Evolutionary conservation across 2,113 vertebrate species (phyloP).

Genomic region (Tychaedon coryphoeus): DNA sequence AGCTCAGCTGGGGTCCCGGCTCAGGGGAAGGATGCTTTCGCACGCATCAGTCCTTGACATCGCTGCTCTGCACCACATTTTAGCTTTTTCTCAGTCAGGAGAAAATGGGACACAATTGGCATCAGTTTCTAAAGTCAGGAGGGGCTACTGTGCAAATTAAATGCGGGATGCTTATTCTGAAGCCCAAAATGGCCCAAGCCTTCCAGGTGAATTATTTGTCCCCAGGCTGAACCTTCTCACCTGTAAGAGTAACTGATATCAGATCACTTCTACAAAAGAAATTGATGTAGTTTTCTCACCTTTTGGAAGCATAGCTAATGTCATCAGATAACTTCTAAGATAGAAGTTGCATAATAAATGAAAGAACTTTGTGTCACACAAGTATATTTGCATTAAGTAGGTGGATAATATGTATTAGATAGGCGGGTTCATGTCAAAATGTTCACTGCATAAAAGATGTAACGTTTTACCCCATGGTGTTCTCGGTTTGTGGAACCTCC

Average conservation of each 20-base stretch:
- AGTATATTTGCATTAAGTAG: neutral
- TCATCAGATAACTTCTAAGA: neutral
- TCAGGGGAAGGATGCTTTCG: fast-evolving
- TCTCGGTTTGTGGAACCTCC: neutral
- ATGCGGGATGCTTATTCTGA: neutral
- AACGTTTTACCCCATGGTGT: neutral
- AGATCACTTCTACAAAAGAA: neutral
- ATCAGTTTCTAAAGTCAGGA: neutral
- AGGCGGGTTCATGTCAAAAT: neutral
- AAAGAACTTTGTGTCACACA: neutral
- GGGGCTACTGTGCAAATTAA: neutral
- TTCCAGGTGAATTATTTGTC: neutral
- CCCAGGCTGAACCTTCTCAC: neutral
- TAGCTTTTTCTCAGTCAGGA: neutral
- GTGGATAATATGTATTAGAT: neutral
- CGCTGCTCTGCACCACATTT: neutral
- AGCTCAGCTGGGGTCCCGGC: neutral
- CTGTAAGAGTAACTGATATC: neutral
- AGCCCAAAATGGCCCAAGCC: neutral
- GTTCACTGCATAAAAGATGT: neutral
- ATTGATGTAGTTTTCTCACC: neutral
- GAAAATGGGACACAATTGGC: neutral
- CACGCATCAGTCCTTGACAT: fast-evolving
- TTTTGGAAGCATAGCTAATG: neutral
- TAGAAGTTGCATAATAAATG: neutral